Evolutionary conservation across 2,888 invertebrate genomes (phyloP).

Genomic region (Anorthoa munda): DNA sequence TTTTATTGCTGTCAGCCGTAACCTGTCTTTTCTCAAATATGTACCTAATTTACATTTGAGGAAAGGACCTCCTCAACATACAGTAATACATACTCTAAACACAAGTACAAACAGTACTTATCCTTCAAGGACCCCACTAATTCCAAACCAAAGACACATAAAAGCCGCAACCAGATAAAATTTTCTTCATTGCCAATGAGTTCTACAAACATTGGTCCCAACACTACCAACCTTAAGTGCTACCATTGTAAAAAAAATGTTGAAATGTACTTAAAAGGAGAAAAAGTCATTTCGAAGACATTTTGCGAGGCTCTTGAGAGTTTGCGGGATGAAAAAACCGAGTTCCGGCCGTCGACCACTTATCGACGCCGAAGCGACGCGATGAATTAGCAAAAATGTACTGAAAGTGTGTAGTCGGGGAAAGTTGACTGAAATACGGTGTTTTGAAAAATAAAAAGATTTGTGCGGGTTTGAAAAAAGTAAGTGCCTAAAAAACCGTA

Average conservation of each 20-base stretch:
- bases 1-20: neutral
- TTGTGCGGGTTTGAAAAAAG: neutral
- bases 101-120: slow-evolving; percentile 57
- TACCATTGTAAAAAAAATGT: slow-evolving; percentile 81
- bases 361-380: slow-evolving; percentile 78
- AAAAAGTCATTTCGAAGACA: slow-evolving; percentile 87
- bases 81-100: slow-evolving; percentile 39
- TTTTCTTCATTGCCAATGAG: slow-evolving; percentile 47
- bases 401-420: slow-evolving; percentile 47
- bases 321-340: slow-evolving; percentile 83
- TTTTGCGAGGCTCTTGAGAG: slow-evolving; percentile 87
- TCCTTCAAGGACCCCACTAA: slow-evolving; percentile 51
- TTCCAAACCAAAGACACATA: slow-evolving; percentile 49
- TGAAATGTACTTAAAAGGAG: slow-evolving; percentile 84
- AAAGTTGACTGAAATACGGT: slow-evolving; percentile 27
- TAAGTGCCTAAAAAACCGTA: too few relatives aligned
- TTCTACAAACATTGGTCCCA: slow-evolving; percentile 62
- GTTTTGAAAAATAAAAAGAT: slow-evolving; percentile 6
- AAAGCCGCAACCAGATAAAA: slow-evolving; percentile 65
- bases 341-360: slow-evolving; percentile 87
- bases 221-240: slow-evolving; percentile 75
- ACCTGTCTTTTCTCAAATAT: slow-evolving; percentile 3
- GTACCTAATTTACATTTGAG: neutral
- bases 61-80: slow-evolving; percentile 3
- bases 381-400: slow-evolving; percentile 80